phyloP scores from a whole-genome alignment of 2,113 vertebrate genomes.

The Ailuropoda melanoleuca region DNA sequence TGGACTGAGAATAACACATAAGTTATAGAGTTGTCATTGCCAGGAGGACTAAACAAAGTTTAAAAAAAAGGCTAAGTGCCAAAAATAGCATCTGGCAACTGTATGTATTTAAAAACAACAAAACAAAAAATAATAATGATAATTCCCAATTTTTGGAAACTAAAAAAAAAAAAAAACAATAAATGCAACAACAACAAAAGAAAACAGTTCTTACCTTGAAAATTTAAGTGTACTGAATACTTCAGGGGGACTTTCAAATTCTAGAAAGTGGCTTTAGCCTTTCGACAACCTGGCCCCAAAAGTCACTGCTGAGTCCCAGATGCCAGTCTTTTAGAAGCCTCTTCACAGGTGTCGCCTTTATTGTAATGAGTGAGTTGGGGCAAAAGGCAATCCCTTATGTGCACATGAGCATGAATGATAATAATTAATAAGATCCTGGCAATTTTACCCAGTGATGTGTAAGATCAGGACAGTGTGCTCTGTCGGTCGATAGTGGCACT shows the following conservation, averaged over 20 bases:
- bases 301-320: neutral
- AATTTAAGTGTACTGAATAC: neutral
- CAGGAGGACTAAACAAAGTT: neutral
- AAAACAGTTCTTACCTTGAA: neutral
- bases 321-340: neutral
- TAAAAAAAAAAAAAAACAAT: neutral
- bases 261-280: neutral
- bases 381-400: neutral
- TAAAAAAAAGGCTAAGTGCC: neutral
- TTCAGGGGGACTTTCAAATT: neutral
- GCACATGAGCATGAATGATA: neutral
- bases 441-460: constrained; percentile 40
- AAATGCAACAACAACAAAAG: neutral
- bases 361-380: neutral
- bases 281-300: neutral
- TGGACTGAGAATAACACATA: neutral
- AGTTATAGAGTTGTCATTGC: neutral
- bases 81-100: neutral
- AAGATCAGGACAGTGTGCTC: neutral
- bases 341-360: neutral
- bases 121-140: neutral
- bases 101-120: neutral
- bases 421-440: constrained; percentile 46
- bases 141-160: neutral
- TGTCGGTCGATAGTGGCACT: neutral